Evolutionary conservation across 2,113 vertebrate genomes (phyloP), one percentile per base, ranked within the genome.

Genomic region (Acinonyx jubatus): DNA sequence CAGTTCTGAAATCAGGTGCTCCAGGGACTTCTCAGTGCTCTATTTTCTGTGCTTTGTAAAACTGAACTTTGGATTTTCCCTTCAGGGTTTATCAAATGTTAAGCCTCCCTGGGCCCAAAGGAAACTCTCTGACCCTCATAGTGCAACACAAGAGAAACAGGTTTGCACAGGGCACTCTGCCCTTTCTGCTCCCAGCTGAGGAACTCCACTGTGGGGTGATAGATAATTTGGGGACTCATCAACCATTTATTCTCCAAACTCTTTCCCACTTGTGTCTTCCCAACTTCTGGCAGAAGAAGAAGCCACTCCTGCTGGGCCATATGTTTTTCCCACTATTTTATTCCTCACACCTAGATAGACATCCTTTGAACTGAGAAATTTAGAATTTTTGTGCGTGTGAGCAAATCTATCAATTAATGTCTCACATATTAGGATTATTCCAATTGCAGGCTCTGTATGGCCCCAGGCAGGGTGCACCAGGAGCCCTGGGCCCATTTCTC

Each of bases 111-210:
- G 23, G 36, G 45, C 36, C 48, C 41, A 4, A 13, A 50, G 33
- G 55, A 48, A 82, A 6, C 68, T 23, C 73, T 63, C 38, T 4
- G 1, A 6, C 31, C 52, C 41, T 55, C 36, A 8, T 0, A 2
- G 3, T 2, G 25, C 57, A 50, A 71, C 48, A 10, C 16, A 8
- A 5, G 33, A 57, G 65, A 52, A 7, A 7, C 0, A 0, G 15
- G 55, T 82, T 25, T 38, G 48, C 84, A 23, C 3, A 0, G 1
- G 41, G 2, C 3, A 1, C 66, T 15, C 57, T 16, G 14, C 52
- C 50, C 31, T 3, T 19, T 19, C 7, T 16, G 69, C 23, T 78
- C 18, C 31, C 13, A 0, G 23, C 41, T 13, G 13, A n/a, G 50
- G 50, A 81, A 7, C 8, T 19, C 41, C 5, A 7, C 19, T 61